Evolutionary conservation across 1,140 invertebrate genomes (phyloP), one percentile per base, ranked within the genome.

Genomic region (Doryteuthis pealeii): DNA sequence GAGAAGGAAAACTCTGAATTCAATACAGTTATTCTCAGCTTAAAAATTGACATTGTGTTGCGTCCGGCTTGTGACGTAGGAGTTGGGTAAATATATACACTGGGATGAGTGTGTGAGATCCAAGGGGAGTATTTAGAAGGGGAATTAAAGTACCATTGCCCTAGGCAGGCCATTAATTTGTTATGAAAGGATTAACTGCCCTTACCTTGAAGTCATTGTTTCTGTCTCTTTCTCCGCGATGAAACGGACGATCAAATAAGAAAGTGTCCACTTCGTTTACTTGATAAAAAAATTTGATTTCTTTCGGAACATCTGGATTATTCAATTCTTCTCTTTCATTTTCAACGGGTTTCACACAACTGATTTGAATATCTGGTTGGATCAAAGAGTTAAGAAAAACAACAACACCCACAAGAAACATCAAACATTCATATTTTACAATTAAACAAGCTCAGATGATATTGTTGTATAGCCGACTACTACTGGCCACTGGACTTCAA

Each of bases 191-290:
- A 62, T 22, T 40, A n/a, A n/a, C n/a, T 62, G 18, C 18, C 10
- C 54, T 12, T 77, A 86, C 85, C 81, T 85, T 86, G 74, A 82
- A 82, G 71, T 87, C 85, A 79, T 86, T 86, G 49, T 81, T 76
- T 40, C 76, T 76, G 67, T 86, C 84, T 68, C 78, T 86, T 3
- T 76, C 79, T 22, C 80, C 84, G 65, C 76, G 72, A 75, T 86
- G 83, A 74, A 77, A 86, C 30, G 86, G 85, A 74, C 81, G 77
- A 66, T 85, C 84, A 76, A 80, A 81, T 77, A 84, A 79, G 78
- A 87, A 87, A 70, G 78, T 83, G 73, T 86, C 82, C 28, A 87
- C 82, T 65, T 86, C 81, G 76, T 86, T 87, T 15, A 70, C 73
- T 43, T 79, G 77, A 75, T 86, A 85, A 74, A 86, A 87, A 33